Conservation (phyloP, 2,888 invertebrate species). For the Zele albiditarsus region DNA sequence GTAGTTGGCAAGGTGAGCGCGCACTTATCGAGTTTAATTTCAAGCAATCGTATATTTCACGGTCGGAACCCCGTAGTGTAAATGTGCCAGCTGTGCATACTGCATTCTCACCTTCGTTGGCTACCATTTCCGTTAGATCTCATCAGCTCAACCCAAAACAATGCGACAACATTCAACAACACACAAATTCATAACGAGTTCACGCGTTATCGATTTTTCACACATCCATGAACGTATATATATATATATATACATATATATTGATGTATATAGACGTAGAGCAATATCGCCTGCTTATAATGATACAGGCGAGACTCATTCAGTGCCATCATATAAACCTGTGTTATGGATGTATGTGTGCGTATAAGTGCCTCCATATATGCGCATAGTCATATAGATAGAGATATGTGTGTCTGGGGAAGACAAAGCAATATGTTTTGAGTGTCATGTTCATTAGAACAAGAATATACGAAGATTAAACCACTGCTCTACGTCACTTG, state of each 20-base stretch:
- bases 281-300: not conserved
- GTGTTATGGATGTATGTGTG: not conserved
- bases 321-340: not conserved
- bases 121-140: not conserved
- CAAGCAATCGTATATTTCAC: constrained; percentile 58
- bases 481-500: not conserved
- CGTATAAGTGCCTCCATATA: not conserved
- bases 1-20: constrained; percentile 16
- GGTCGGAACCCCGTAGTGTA: constrained; percentile 26
- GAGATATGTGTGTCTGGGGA: not conserved
- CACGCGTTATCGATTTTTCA: constrained; percentile 9
- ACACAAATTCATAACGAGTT: constrained; percentile 24
- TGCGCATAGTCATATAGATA: not conserved
- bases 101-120: constrained; percentile 6
- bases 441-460: not conserved
- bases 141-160: constrained; percentile 12
- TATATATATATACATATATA: not conserved
- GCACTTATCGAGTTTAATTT: constrained; percentile 60
- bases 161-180: constrained; percentile 12
- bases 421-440: not conserved
- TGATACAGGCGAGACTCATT: not conserved
- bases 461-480: not conserved
- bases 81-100: constrained; percentile 9
- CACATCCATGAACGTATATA: not conserved
- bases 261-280: not conserved